These are phyloP conservation scores for Pterophyllum scalare DNA, from an alignment of 2,113 vertebrate genomes.

Conservation along the genomic window DNA sequence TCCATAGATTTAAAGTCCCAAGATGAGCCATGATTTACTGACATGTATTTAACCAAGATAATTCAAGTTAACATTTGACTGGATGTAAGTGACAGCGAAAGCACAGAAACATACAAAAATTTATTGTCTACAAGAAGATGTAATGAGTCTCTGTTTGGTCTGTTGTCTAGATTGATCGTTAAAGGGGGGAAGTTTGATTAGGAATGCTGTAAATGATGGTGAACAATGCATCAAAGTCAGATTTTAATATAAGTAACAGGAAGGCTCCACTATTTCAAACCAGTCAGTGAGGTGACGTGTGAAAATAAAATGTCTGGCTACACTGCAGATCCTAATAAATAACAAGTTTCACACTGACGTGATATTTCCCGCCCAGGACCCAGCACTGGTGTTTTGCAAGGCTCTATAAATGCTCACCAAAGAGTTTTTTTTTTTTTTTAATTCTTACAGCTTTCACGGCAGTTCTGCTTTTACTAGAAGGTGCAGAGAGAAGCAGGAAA, in stretches of 20 bases:
- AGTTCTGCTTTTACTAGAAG: slow-evolving; percentile 30
- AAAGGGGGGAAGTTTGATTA: neutral
- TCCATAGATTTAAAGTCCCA: neutral
- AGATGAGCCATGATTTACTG: neutral
- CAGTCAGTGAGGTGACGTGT: slow-evolving; percentile 11
- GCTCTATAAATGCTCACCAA: slow-evolving; percentile 17
- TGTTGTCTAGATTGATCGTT: neutral
- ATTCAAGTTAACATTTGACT: neutral
- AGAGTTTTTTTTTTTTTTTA: neutral
- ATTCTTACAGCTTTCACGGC: slow-evolving; percentile 37
- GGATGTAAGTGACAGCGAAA: neutral
- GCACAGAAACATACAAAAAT: neutral
- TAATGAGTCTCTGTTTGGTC: neutral
- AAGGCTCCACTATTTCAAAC: slow-evolving; percentile 23
- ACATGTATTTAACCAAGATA: neutral
- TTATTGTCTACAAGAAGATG: neutral
- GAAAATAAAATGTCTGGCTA: slow-evolving; percentile 45
- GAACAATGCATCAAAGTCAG: slow-evolving; percentile 30
- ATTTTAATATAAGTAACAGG: slow-evolving; percentile 7
- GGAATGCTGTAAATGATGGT: neutral
- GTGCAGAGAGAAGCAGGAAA: neutral
- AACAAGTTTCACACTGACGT: slow-evolving; percentile 4
- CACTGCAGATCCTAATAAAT: slow-evolving; percentile 46
- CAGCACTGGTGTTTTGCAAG: slow-evolving; percentile 17
- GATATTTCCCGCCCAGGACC: slow-evolving; percentile 23